Evolutionary conservation across 2,888 invertebrate genomes (phyloP), one percentile per base, ranked within the genome.

Genomic region (Plagiodera versicolora): DNA sequence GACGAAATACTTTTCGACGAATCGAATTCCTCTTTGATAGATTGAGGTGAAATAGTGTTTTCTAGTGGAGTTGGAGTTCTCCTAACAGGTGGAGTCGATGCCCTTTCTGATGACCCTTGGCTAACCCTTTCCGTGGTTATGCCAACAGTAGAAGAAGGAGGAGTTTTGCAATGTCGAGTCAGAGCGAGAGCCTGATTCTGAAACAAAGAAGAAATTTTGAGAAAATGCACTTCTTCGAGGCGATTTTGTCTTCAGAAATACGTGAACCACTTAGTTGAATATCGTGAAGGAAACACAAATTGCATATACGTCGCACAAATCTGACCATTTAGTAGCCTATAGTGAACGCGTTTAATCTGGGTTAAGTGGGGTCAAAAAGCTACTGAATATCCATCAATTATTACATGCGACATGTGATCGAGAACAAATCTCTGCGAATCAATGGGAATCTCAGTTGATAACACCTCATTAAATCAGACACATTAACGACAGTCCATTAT

Each of bases 321-420:
- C 75, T 76, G 73, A 70, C 69, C 72, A 70, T 71, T 72, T 73
- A 73, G 73, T 73, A 73, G 75, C 69, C 71, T 72, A 75, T 74
- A 74, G 70, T 69, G 72, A 75, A 70, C 83, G 79, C 81, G 80
- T 83, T 85, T 86, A 86, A 87, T 87, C 87, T 87, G 85, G 87
- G 87, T 87, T 87, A 87, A 87, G 86, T 84, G 86, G 85, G 86
- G 87, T 87, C 86, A 87, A 87, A 86, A 85, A 85, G 84, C 86
- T 84, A 84, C 85, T 85, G 85, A 86, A 86, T 65, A 67, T 67
- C 67, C 65, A 67, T 67, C 67, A 65, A 63, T 58, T 66, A 63
- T 65, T 65, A 61, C n/a, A n/a, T n/a, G n/a, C 60, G 60, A 66
- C 64, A 66, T 64, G 63, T 63, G 64, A 66, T 66, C 64, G 64